phyloP scores from a whole-genome alignment of 2,113 vertebrate genomes.

The Nesoenas mayeri region DNA sequence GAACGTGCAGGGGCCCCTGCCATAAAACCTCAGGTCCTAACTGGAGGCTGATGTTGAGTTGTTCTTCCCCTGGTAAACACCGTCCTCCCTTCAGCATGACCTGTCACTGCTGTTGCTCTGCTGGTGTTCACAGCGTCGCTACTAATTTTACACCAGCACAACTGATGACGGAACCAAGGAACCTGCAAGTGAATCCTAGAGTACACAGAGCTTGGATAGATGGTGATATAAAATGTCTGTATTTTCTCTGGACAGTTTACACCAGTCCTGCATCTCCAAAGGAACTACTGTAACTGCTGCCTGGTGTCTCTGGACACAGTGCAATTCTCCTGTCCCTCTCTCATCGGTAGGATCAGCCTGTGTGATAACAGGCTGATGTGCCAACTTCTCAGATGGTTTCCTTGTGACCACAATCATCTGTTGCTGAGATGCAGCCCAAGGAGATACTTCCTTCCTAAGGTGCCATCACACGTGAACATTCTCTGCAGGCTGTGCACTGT shows the following conservation, averaged over 20 bases:
- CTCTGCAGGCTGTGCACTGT: not conserved
- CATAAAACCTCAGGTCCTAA: not conserved
- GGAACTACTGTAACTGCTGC: not conserved
- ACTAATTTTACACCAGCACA: not conserved
- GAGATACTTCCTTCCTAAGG: not conserved
- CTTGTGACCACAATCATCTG: accelerated
- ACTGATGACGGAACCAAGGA: not conserved
- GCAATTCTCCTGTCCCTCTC: not conserved
- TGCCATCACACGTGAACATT: accelerated
- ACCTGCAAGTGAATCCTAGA: accelerated
- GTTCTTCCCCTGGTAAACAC: not conserved
- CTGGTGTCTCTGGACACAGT: not conserved
- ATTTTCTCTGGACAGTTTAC: not conserved
- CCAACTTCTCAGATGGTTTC: not conserved
- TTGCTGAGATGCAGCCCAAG: not conserved
- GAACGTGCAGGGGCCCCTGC: not conserved
- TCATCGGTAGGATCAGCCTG: not conserved
- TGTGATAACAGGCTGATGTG: not conserved
- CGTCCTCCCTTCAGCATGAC: not conserved
- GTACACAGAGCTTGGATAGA: not conserved
- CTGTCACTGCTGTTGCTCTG: not conserved
- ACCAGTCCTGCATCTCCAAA: not conserved
- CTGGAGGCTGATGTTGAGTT: not conserved
- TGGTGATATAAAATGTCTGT: not conserved
- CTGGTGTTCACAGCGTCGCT: not conserved